A percentile compares a stretch with the other conserved stretches of the same genome.
These are phyloP conservation scores for Drosophila sp. DNA, from an alignment of 1,140 invertebrate species.

Conservation along the genomic window DNA sequence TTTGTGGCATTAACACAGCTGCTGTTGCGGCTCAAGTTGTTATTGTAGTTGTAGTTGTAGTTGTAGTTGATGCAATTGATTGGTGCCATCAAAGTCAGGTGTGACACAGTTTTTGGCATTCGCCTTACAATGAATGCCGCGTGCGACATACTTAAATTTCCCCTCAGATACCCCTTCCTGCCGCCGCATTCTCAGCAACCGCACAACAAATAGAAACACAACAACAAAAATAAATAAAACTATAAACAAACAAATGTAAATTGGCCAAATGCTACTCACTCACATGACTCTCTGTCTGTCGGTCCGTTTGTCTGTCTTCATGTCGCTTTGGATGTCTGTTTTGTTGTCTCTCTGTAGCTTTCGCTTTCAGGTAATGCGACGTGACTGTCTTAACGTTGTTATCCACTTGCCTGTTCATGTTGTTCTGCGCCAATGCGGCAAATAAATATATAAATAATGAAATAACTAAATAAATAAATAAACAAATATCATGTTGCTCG, in stretches of 20 bases:
- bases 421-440: conserved; percentile 52
- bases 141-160: conserved; percentile 68
- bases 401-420: conserved; percentile 51
- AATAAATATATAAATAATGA: conserved; percentile 24
- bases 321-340: conserved; percentile 5
- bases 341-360: conserved; percentile 45
- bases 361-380: conserved; percentile 63
- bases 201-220: neutral
- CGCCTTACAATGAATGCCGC: conserved; percentile 34
- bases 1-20: conserved; percentile 48
- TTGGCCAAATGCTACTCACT: conserved; percentile 42
- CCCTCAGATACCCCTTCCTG: conserved; percentile 21
- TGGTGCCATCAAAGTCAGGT: conserved; percentile 65
- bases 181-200: neutral
- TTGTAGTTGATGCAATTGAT: conserved; percentile 38
- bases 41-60: conserved; percentile 18
- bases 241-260: conserved; percentile 69
- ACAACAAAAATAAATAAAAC: conserved; percentile 28
- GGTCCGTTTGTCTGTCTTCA: neutral
- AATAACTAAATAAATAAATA: conserved; percentile 27
- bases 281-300: conserved; percentile 23
- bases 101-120: conserved; percentile 77
- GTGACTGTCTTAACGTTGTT: conserved; percentile 58
- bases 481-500: conserved; percentile 22
- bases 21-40: conserved; percentile 23